These are phyloP conservation scores for Enteromius argenteus DNA, from an alignment of 2,797 vertebrate genomes.

Conservation along the genomic window DNA sequence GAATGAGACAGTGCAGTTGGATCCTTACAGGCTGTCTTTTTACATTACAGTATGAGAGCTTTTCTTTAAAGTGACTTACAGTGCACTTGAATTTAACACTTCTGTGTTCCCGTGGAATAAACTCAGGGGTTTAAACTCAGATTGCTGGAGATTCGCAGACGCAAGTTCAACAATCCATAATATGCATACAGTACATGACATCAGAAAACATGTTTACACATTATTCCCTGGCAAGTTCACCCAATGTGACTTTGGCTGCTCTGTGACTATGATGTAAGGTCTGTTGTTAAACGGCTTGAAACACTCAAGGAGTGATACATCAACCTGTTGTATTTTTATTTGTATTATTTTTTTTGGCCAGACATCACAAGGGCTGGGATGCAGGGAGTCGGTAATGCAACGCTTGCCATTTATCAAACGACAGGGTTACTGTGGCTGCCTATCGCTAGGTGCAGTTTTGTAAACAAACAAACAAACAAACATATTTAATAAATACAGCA, in stretches of 20 bases:
- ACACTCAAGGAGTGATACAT: constrained; percentile 74
- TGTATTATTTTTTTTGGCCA: constrained; percentile 58
- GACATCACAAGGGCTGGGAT: constrained; percentile 64
- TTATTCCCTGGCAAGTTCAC: background rate
- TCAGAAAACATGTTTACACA: background rate
- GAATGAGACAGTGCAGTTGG: background rate
- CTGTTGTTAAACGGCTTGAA: constrained; percentile 70
- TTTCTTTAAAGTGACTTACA: constrained; percentile 9
- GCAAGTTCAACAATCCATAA: background rate
- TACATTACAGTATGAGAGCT: background rate
- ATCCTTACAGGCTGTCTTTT: background rate
- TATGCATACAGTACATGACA: background rate
- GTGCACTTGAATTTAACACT: background rate
- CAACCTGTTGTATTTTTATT: constrained; percentile 68
- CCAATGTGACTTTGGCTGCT: constrained; percentile 20
- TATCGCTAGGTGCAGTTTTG: constrained; percentile 66
- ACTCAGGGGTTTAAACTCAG: background rate
- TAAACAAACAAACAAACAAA: constrained; percentile 70
- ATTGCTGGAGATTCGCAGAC: background rate
- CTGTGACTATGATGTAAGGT: constrained; percentile 31
- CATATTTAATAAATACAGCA: constrained; percentile 66
- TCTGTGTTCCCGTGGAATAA: background rate
- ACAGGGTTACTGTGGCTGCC: constrained; percentile 70
- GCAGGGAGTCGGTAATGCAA: constrained; percentile 72
- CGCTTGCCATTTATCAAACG: constrained; percentile 77